Evolutionary conservation across 2,797 vertebrate species (phyloP), one percentile per base, ranked within the genome.

Genomic region (Cyprinella venusta): DNA sequence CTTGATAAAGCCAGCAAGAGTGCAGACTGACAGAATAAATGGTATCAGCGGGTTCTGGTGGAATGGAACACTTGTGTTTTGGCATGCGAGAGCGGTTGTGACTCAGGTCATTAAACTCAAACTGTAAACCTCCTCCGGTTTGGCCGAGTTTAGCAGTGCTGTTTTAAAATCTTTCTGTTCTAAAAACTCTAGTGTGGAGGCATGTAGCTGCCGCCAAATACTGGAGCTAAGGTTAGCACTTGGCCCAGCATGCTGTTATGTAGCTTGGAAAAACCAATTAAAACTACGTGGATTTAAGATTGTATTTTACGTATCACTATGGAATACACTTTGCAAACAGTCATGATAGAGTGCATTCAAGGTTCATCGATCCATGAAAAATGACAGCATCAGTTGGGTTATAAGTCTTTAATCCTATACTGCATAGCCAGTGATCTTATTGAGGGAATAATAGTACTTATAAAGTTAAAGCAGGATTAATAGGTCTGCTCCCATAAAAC

Each of bases 381-480:
- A 93, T 93, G 91, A 94, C 92, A 92, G 91, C 88, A 93, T 93
- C 92, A 93, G 93, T 94, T 94, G 93, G 93, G 93, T 93, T 95
- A 92, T 94, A 94, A 95, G 94, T 93, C 92, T 94, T 94, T 95
- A 95, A 95, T 95, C 95, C 94, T 90, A 91, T 94, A 93, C 92
- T 90, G 93, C 93, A 92, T 93, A 95, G 92, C 92, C 94, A 90
- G 90, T 95, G 94, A 95, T 95, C 94, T 94, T 95, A 95, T 95
- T 95, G 95, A 92, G 92, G 93, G 92, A 94, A 95, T 95, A 95
- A 95, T 94, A 92, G 91, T 92, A 94, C 90, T 94, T 94, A 95
- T 91, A 91, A 91, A 89, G 93, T 93, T 94, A 94, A 94, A 94
- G 92, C 93, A 92, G 94, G 94, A 95, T 95, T 95, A 95, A 95